Evolutionary conservation across 2,797 vertebrate genomes (phyloP), one percentile per base, ranked within the genome.

Genomic region (Sorex maritimensis): DNA sequence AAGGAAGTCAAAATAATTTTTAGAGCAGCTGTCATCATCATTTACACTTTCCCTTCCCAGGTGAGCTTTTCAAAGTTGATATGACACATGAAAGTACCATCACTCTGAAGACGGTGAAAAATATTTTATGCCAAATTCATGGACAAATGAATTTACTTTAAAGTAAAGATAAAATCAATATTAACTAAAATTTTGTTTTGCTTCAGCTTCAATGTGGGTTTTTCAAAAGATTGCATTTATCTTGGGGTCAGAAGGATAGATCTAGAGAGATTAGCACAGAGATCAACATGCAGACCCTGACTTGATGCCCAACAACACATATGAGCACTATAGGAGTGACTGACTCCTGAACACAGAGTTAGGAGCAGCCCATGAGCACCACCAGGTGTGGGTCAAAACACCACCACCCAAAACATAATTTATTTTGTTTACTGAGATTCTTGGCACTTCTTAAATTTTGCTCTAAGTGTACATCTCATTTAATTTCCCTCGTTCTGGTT

Each of bases 161-260:
- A 81, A 68, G 38, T 71, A 82, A 86, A 86, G n/a, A 73, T 14
- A 49, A 85, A 34, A 73, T 34, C 17, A 49, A 55, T 38, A 61
- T 52, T 80, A 61, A 58, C 5, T 28, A 38, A 38, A 26, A 49
- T 92, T 91, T 63, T 67, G 72, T 86, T 85, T 88, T 75, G 73
- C 28, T 73, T 90, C 23, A 41, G 49, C 23, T 81, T 81, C 15
- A 78, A 73, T 26, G 28, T 74, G 24, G 6, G 21, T 61, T 91
- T 86, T 90, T 82, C 28, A 69, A 90, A 94, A 69, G 67, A 71
- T 17, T 46, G 24, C n/a, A 28, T 61, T 86, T 61, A 21, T 61
- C 19, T 21, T 61, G 58, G 58, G 58, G 58, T 23, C 58, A 61
- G 58, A 61, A 4, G 7, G 58, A 61, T 61, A 19, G 58, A 19